phyloP scores from a whole-genome alignment of 2,797 vertebrate species.

The Pantherophis vulpinus region DNA sequence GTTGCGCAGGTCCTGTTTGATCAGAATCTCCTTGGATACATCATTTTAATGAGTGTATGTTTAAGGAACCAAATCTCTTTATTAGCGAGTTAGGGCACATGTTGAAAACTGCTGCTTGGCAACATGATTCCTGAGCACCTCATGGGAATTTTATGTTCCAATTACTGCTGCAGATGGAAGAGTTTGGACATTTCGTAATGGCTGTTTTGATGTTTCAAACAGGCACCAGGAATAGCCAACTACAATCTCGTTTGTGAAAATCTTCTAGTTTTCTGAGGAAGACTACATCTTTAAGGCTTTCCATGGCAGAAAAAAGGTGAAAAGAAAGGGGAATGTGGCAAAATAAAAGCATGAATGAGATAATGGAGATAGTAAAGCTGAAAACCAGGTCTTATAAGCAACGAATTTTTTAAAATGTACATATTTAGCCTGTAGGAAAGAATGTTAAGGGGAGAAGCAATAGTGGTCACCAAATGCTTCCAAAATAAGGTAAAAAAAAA shows the following conservation, averaged over 20 bases:
- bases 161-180: conserved; percentile 30
- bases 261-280: background rate
- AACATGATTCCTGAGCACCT: conserved; percentile 19
- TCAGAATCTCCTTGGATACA: conserved; percentile 14
- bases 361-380: background rate
- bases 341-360: background rate
- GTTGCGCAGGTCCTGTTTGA: conserved; percentile 24
- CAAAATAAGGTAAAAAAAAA: background rate
- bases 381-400: background rate
- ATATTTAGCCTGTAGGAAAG: background rate
- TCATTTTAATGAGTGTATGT: conserved; percentile 39
- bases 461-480: background rate
- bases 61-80: conserved; percentile 27
- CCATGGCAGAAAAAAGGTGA: too few relatives aligned
- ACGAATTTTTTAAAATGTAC: too few relatives aligned
- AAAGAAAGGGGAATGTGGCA: background rate
- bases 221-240: conserved; percentile 26
- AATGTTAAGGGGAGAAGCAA: background rate
- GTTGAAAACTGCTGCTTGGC: conserved; percentile 49
- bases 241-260: background rate
- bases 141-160: conserved; percentile 39
- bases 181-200: background rate
- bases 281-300: background rate
- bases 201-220: background rate
- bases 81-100: conserved; percentile 30